Conservation (phyloP, 1,140 invertebrate species). For the Camponotus vicinus region DNA sequence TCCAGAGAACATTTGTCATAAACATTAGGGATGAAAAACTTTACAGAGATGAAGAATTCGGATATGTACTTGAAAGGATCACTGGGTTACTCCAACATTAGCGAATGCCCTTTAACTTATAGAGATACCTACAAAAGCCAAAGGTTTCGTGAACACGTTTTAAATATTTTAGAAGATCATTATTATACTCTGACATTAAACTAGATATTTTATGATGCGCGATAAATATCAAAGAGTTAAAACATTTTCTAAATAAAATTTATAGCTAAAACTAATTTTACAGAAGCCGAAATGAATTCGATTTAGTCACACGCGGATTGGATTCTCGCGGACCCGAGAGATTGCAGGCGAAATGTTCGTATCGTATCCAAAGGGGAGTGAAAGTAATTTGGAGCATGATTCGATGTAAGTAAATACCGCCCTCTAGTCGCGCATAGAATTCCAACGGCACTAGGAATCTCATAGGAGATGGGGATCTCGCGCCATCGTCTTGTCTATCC, state of each 20-base stretch:
- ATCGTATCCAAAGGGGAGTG: conserved; percentile 10
- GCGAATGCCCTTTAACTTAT: not conserved
- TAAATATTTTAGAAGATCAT: not conserved
- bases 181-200: not conserved
- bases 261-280: conserved; percentile 15
- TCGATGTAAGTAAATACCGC: conserved; percentile 52
- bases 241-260: conserved; percentile 26
- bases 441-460: conserved; percentile 38
- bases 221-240: not conserved
- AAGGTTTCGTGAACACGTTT: not conserved
- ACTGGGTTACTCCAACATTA: not conserved
- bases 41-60: not conserved
- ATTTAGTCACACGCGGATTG: conserved; percentile 1
- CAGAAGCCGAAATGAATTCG: not conserved
- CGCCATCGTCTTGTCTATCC: conserved; percentile 45
- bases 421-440: conserved; percentile 34
- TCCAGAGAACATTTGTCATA: not conserved
- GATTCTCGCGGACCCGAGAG: conserved; percentile 14
- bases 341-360: conserved; percentile 34
- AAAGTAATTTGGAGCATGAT: conserved; percentile 53
- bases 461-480: not conserved
- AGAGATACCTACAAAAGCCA: not conserved
- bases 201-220: not conserved
- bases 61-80: not conserved
- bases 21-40: not conserved